Evolutionary conservation across 2,113 vertebrate genomes (phyloP), one percentile per base, ranked within the genome.

Genomic region (Ardeotis arabs): DNA sequence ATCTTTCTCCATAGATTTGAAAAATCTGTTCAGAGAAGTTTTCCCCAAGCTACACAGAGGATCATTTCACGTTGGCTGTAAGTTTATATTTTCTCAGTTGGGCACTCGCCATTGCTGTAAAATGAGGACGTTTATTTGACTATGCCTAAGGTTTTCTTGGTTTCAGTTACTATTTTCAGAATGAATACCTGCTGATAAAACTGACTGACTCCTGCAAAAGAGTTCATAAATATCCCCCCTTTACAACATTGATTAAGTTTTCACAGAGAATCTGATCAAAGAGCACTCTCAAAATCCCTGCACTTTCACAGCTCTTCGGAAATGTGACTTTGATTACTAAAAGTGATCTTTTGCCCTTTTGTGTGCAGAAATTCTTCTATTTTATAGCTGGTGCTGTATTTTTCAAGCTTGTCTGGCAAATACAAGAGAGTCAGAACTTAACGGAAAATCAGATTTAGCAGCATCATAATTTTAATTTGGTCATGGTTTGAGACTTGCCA

Each of bases 361-460:
- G 5, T 64, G 29, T 41, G 47, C 9, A 80, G n/a, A 62, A 70
- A 55, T 70, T 69, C 10, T 49, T 45, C 28, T 33, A 0, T 12
- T 82, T 60, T 87, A 12, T 33, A 64, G 56, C 44, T 72, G 22
- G 11, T 24, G 27, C 13, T 81, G 55, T 37, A 4, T 58, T 67
- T 95, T 63, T 69, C 1, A 23, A 53, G 20, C 12, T 66, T 79
- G 4, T 41, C 29, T 84, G 50, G 31, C 7, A 70, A 67, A n/a
- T 4, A 16, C 1, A 14, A 41, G 17, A 39, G 29, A 56, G 10
- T 67, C 23, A 75, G 78, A 93, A 63, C 0, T 0, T 14, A 90
- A 39, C 6, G 87, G 58, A 64, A 91, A 73, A 12, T 64, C 39
- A 3, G 64, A 33, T 72, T 84, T 39, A 55, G 2, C 12, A 81